Percentiles rank a stretch among this genome's conserved stretches.
Evolutionary conservation across 2,113 vertebrate species (phyloP).

Genomic region (Anarhynchus alexandrinus): DNA sequence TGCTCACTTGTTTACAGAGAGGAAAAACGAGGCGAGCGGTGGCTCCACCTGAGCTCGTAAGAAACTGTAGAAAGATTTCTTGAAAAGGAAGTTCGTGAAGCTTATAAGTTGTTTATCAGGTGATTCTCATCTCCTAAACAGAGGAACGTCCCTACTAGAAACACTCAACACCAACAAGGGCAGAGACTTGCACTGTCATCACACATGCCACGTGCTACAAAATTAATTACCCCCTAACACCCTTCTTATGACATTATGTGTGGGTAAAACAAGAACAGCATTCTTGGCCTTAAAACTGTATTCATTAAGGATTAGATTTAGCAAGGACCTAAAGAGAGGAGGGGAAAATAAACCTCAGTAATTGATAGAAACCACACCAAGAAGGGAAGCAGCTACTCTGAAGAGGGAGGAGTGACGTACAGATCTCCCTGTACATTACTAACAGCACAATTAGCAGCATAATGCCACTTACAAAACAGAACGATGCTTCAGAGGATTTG

Average conservation of each 20-base stretch:
- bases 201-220: not conserved
- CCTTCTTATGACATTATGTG: not conserved
- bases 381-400: not conserved
- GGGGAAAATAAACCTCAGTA: not conserved
- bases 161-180: not conserved
- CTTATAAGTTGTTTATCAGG: not conserved
- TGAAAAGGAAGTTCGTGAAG: not conserved
- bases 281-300: not conserved
- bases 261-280: not conserved
- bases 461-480: not conserved
- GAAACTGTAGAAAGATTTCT: not conserved
- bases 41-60: not conserved
- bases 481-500: not conserved
- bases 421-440: not conserved
- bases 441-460: not conserved
- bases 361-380: not conserved
- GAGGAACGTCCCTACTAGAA: not conserved
- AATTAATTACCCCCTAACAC: not conserved
- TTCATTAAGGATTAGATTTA: not conserved
- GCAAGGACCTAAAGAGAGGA: not conserved
- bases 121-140: not conserved
- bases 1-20: not conserved
- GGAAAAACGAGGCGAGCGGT: fast-evolving
- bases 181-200: not conserved
- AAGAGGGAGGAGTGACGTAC: not conserved